Evolutionary conservation across 1,140 invertebrate genomes (phyloP).

Genomic region (Cheumatopsyche charites): DNA sequence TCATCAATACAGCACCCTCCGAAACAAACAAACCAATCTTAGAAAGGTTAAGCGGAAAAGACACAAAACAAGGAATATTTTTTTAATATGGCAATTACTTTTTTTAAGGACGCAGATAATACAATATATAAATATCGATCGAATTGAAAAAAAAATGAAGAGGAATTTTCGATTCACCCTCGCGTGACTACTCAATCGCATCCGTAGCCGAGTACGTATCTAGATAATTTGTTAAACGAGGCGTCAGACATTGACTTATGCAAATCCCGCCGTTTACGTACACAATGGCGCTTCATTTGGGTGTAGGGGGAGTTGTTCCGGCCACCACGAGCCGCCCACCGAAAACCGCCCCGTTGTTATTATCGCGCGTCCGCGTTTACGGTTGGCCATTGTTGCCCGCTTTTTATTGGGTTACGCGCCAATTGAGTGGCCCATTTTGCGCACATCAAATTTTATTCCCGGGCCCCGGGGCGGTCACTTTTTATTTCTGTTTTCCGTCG

Average conservation of each 20-base stretch:
- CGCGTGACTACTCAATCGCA: too few species aligned
- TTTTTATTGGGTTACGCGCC: conserved; percentile 34
- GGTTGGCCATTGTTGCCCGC: conserved; percentile 34
- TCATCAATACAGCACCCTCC: too few species aligned
- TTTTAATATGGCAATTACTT: too few species aligned
- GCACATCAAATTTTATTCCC: conserved; percentile 45
- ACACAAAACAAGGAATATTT: too few species aligned
- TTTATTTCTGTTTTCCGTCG: conserved; percentile 31
- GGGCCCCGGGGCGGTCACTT: conserved; percentile 31
- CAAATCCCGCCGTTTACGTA: not conserved
- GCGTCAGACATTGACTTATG: not conserved
- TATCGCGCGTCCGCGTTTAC: conserved; percentile 26
- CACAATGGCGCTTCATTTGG: not conserved
- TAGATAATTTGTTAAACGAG: not conserved
- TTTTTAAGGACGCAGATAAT: too few species aligned
- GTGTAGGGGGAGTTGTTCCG: too few species aligned
- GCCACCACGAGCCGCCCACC: conserved; percentile 15
- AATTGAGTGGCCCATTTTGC: conserved; percentile 47
- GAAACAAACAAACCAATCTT: too few species aligned
- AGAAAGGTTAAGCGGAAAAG: too few species aligned
- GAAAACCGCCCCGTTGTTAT: conserved; percentile 15
- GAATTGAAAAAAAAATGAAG: not conserved
- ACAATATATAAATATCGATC: too few species aligned
- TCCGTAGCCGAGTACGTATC: too few species aligned
- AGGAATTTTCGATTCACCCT: too few species aligned